These are phyloP conservation scores for Oncorhynchus gorbuscha DNA, from an alignment of 2,113 vertebrate species.

Conservation along the genomic window DNA sequence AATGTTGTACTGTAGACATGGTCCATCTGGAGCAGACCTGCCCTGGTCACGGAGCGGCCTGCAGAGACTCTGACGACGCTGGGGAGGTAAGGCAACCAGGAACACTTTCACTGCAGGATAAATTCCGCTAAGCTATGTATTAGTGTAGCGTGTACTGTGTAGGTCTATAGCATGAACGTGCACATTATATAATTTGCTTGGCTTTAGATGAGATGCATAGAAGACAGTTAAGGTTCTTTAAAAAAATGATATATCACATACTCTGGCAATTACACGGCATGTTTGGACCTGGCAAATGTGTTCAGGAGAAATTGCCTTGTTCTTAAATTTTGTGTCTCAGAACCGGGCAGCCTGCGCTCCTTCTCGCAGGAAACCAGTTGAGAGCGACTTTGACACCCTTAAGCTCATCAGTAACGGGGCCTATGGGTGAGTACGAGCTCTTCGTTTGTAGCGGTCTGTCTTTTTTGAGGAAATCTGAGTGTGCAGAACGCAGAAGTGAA, in stretches of 20 bases:
- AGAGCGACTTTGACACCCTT: slow-evolving; percentile 91
- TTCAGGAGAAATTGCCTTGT: not conserved
- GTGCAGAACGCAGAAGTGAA: not conserved
- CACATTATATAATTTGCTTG: too few relatives aligned
- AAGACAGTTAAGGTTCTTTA: too few relatives aligned
- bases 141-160: too few relatives aligned
- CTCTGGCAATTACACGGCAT: too few relatives aligned
- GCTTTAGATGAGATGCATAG: too few relatives aligned
- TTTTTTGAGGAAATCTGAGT: too few relatives aligned
- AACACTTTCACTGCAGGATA: not conserved
- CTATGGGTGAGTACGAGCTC: slow-evolving; percentile 82
- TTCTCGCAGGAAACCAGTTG: slow-evolving; percentile 84
- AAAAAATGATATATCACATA: too few relatives aligned
- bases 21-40: slow-evolving; percentile 83
- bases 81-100: slow-evolving; percentile 70
- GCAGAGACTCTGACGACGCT: slow-evolving; percentile 71
- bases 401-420: slow-evolving; percentile 96
- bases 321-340: slow-evolving; percentile 49
- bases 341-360: slow-evolving; percentile 64
- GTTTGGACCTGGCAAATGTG: too few relatives aligned
- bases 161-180: too few relatives aligned
- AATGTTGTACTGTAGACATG: slow-evolving; percentile 73
- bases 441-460: slow-evolving; percentile 13
- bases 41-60: slow-evolving; percentile 64
- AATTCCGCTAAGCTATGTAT: too few relatives aligned